phyloP scores from a whole-genome alignment of 2,113 vertebrate species.

The Indri indri region DNA sequence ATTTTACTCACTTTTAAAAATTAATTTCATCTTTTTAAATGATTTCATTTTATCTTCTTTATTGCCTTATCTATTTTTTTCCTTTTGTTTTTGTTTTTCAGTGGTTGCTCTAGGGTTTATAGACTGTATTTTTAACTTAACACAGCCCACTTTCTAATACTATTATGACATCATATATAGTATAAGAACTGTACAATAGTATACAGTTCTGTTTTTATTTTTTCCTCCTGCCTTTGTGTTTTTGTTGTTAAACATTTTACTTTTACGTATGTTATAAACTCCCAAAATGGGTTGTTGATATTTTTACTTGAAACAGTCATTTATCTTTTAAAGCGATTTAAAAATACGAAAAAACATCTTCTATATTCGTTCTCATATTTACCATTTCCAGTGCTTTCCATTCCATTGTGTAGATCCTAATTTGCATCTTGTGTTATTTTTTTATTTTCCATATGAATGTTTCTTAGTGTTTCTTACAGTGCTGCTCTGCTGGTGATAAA shows the following conservation, averaged over 20 bases:
- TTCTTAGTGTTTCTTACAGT: not conserved
- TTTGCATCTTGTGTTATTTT: slow-evolving; percentile 6
- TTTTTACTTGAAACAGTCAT: slow-evolving; percentile 5
- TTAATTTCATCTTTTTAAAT: not conserved
- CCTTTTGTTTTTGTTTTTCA: not conserved
- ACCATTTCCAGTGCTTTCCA: not conserved
- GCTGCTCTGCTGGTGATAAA: not conserved
- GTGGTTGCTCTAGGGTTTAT: not conserved
- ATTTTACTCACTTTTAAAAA: not conserved
- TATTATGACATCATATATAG: not conserved
- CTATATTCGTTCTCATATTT: not conserved
- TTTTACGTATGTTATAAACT: not conserved
- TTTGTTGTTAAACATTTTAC: slow-evolving; percentile 14
- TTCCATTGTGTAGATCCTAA: not conserved
- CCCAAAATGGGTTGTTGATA: not conserved
- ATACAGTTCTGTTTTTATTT: not conserved
- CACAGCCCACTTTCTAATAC: not conserved
- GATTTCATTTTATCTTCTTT: slow-evolving; percentile 20
- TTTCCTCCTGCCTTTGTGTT: not conserved
- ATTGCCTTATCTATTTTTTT: not conserved
- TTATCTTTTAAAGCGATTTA: not conserved
- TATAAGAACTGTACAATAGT: not conserved
- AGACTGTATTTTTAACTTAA: not conserved
- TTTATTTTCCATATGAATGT: not conserved
- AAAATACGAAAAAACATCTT: not conserved